Evolutionary conservation across 2,113 vertebrate genomes (phyloP).

Genomic region (Leiothrix lutea): DNA sequence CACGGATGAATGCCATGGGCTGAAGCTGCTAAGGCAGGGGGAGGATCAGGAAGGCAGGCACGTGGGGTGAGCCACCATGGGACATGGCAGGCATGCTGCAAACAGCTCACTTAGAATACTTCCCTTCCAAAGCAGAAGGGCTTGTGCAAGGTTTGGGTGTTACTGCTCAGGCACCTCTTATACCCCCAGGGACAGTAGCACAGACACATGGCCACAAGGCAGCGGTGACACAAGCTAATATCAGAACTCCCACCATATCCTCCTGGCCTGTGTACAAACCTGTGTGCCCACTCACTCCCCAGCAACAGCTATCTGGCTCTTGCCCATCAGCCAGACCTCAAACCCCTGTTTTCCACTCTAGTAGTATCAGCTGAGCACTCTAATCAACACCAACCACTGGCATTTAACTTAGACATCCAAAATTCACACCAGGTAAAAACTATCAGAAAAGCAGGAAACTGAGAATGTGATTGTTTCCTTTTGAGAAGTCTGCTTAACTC

Average conservation of each 20-base stretch:
- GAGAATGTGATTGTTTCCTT: not conserved
- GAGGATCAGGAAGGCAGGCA: not conserved
- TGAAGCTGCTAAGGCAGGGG: not conserved
- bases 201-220: not conserved
- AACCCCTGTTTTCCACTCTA: not conserved
- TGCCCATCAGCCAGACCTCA: not conserved
- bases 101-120: not conserved
- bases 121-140: not conserved
- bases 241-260: not conserved
- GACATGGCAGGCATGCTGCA: not conserved
- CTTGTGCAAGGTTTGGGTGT: not conserved
- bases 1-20: not conserved
- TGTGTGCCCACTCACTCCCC: not conserved
- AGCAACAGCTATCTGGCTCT: not conserved
- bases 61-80: rapidly evolving
- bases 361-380: not conserved
- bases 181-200: not conserved
- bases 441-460: not conserved
- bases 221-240: not conserved
- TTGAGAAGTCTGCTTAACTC: not conserved
- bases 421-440: not conserved
- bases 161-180: not conserved
- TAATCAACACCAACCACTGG: not conserved
- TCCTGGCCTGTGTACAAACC: not conserved
- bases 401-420: not conserved